Conservation (phyloP, 2,113 vertebrate species). For the Neodontobutis hainanensis region DNA sequence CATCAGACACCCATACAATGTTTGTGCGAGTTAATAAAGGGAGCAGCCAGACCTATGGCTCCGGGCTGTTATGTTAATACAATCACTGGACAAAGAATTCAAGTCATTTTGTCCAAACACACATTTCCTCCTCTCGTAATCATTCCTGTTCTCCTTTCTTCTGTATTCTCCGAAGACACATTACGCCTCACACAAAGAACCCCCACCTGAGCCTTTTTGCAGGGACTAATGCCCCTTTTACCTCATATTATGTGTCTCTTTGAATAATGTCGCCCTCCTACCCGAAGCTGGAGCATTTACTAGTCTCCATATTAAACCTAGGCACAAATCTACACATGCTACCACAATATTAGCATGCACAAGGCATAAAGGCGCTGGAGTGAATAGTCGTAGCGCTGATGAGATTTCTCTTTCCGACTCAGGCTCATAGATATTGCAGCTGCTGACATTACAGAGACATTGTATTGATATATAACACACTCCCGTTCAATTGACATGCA, state of each 20-base stretch:
- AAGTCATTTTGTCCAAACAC: slow-evolving; percentile 49
- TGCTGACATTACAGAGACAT: slow-evolving; percentile 56
- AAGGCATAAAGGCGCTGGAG: slow-evolving; percentile 33
- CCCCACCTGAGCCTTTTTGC: slow-evolving; percentile 57
- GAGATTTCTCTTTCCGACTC: slow-evolving; percentile 47
- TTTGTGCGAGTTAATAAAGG: slow-evolving; percentile 42
- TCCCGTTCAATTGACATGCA: slow-evolving; percentile 35
- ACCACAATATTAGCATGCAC: slow-evolving; percentile 41
- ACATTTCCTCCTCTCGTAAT: slow-evolving; percentile 40
- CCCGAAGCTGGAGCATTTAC: slow-evolving; percentile 39
- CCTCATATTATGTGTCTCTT: slow-evolving; percentile 60
- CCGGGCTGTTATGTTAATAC: slow-evolving; percentile 64
- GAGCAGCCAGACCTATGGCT: slow-evolving; percentile 47
- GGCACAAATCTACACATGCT: slow-evolving; percentile 36
- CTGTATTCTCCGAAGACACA: slow-evolving; percentile 30
- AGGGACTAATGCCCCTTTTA: slow-evolving; percentile 61
- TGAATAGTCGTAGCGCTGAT: slow-evolving; percentile 31
- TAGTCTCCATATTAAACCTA: slow-evolving; percentile 51
- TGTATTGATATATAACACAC: slow-evolving; percentile 59
- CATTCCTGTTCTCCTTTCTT: slow-evolving; percentile 13
- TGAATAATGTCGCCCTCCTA: slow-evolving; percentile 56
- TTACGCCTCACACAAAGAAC: slow-evolving; percentile 27
- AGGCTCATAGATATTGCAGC: slow-evolving; percentile 49
- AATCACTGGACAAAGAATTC: slow-evolving; percentile 60
- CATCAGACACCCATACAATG: slow-evolving; percentile 41